phyloP scores from a whole-genome alignment of 1,140 invertebrate species.

The Theocolax elegans region DNA sequence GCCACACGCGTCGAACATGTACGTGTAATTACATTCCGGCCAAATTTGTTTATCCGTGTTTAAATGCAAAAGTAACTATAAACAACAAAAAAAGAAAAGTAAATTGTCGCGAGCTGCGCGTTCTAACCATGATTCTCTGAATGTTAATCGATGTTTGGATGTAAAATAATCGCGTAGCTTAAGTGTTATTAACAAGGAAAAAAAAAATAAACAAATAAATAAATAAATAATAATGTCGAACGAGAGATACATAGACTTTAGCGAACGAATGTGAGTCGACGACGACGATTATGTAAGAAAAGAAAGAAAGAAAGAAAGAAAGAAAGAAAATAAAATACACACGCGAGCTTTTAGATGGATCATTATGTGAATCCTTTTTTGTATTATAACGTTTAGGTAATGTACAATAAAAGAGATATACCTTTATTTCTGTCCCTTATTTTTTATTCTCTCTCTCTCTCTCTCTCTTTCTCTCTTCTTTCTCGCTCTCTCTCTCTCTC shows the following conservation, averaged over 20 bases:
- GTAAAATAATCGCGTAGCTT: constrained; percentile 57
- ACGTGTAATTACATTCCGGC: not conserved
- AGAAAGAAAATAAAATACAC: not conserved
- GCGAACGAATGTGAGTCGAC: too few relatives aligned
- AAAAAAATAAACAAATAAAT: too few relatives aligned
- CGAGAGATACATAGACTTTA: constrained; percentile 5
- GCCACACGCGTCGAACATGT: not conserved
- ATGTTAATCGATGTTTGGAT: constrained; percentile 58
- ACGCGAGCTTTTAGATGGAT: constrained; percentile 19
- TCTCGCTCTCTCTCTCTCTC: too few relatives aligned
- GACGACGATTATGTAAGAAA: too few relatives aligned
- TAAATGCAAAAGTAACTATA: not conserved
- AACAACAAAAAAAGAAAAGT: not conserved
- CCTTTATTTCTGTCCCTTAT: too few relatives aligned
- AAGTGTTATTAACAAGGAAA: constrained; percentile 50
- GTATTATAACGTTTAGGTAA: constrained; percentile 34
- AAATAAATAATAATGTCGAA: not conserved
- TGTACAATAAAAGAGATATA: constrained; percentile 11
- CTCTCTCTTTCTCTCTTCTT: too few relatives aligned
- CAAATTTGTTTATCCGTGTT: not conserved
- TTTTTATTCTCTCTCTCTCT: too few relatives aligned
- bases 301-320: constrained; percentile 1
- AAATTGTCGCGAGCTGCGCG: constrained; percentile 30
- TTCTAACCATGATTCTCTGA: constrained; percentile 40
- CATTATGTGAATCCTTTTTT: constrained; percentile 26